phyloP scores from a whole-genome alignment of 2,113 vertebrate genomes.

The Microcebus lehilahytsara region DNA sequence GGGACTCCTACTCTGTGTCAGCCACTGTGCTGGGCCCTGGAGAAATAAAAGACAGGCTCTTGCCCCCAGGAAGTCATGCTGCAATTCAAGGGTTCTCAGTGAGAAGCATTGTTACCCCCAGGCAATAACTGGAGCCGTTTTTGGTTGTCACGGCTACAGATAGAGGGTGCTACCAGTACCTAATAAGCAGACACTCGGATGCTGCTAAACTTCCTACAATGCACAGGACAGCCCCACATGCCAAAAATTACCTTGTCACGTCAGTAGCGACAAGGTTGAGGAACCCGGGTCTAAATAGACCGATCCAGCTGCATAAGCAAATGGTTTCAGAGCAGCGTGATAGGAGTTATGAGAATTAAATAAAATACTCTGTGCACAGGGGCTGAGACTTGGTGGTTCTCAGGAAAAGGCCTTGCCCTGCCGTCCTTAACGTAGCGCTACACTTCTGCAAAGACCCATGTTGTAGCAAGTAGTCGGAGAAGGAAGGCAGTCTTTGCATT shows the following conservation, averaged over 20 bases:
- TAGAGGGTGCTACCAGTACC: not conserved
- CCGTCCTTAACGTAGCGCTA: not conserved
- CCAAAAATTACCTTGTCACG: accelerated
- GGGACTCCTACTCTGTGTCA: not conserved
- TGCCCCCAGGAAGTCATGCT: too few relatives aligned
- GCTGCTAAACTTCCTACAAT: not conserved
- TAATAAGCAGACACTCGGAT: accelerated
- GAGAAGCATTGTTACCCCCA: not conserved
- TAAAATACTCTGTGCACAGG: too few relatives aligned
- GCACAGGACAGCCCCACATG: not conserved
- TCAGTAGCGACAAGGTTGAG: accelerated
- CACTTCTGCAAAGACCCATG: not conserved
- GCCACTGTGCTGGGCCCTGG: not conserved
- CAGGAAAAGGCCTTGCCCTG: not conserved
- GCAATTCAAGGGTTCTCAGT: not conserved
- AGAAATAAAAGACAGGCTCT: not conserved
- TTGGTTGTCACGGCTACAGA: not conserved
- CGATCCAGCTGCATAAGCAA: not conserved
- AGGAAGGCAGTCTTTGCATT: accelerated
- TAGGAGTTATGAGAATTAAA: not conserved
- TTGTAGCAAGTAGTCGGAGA: not conserved
- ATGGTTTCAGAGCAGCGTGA: not conserved
- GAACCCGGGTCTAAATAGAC: not conserved
- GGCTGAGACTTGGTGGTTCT: not conserved
- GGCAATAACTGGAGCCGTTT: not conserved